Conservation (phyloP, 2,113 vertebrate species). For the Anolis carolinensis region DNA sequence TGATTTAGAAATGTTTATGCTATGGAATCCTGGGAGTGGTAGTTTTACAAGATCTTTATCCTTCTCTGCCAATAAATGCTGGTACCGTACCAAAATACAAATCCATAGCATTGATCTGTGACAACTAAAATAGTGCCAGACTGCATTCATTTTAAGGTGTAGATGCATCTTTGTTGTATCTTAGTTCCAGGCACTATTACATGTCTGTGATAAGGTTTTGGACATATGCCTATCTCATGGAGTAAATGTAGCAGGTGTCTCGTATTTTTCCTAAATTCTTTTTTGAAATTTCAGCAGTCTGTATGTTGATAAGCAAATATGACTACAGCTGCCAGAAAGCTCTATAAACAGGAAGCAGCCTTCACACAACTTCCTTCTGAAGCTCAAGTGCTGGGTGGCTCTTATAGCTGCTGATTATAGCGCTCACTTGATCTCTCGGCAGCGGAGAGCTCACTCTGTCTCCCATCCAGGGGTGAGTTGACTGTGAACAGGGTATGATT, state of each 20-base stretch:
- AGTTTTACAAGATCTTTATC: no score
- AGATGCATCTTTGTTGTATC: no score
- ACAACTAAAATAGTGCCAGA: neutral
- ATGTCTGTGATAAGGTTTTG: neutral
- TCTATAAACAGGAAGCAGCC: constrained; percentile 56
- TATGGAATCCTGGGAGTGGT: no score
- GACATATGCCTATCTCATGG: neutral
- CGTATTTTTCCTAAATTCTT: neutral
- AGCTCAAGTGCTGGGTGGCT: constrained; percentile 23
- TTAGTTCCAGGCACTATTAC: no score
- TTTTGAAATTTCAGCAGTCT: neutral
- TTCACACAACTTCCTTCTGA: constrained; percentile 43
- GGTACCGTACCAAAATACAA: neutral
- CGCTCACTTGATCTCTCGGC: neutral
- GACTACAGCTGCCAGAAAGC: constrained; percentile 2
- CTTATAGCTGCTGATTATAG: constrained; percentile 27
- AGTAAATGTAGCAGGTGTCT: constrained; percentile 3
- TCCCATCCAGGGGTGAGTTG: constrained; percentile 6
- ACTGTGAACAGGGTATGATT: neutral
- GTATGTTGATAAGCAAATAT: neutral
- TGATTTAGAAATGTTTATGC: no score
- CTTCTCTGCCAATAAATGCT: no score
- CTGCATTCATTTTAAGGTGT: no score
- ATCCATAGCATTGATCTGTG: no score
- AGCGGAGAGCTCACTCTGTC: neutral